Conservation (phyloP, 1,140 invertebrate genomes). For the Tenebrio molitor region DNA sequence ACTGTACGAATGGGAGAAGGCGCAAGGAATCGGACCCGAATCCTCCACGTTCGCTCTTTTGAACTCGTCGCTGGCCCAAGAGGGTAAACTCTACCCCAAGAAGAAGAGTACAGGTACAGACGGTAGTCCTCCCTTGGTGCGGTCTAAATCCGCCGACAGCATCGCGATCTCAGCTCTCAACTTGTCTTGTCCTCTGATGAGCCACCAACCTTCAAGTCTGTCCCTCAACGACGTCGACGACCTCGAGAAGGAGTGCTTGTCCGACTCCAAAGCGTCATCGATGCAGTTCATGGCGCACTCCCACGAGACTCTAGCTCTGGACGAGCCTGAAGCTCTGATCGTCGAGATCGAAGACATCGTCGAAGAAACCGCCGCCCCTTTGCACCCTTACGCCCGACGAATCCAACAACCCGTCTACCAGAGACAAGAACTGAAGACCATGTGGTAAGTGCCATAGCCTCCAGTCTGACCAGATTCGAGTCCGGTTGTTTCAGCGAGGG, state of each 20-base stretch:
- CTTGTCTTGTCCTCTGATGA: conserved; percentile 63
- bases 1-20: conserved; percentile 92
- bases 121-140: conserved; percentile 64
- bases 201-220: conserved; percentile 78
- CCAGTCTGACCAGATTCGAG: neutral
- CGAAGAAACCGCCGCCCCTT: conserved; percentile 75
- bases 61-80: conserved; percentile 68
- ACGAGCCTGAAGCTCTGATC: conserved; percentile 75
- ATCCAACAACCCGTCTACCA: conserved; percentile 78
- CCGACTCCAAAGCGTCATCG: conserved; percentile 61
- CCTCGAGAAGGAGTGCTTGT: conserved; percentile 67
- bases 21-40: conserved; percentile 83
- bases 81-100: no score
- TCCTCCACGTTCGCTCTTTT: conserved; percentile 84
- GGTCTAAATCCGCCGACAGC: conserved; percentile 81
- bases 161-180: conserved; percentile 66
- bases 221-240: conserved; percentile 80
- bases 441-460: conserved; percentile 57
- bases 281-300: conserved; percentile 54
- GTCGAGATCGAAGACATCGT: conserved; percentile 80
- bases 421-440: conserved; percentile 64
- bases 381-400: conserved; percentile 73
- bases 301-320: conserved; percentile 55
- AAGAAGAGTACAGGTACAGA: no score
- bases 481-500: conserved; percentile 56